Base-by-base conservation (phyloP, 2,888 invertebrate genomes). In the Heteromurus nitidus region DNA sequence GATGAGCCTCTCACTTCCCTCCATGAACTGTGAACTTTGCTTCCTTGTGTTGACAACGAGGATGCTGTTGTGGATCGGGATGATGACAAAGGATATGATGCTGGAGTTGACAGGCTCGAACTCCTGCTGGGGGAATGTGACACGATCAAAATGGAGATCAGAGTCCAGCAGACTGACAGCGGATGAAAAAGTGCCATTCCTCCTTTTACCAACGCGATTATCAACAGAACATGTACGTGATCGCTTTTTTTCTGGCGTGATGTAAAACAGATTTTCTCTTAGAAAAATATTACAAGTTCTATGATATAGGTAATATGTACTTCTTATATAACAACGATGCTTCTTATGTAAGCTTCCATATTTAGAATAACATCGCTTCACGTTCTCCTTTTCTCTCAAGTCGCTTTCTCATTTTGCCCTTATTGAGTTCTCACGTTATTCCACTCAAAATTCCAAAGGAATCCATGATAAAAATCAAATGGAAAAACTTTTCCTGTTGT, bases 61-160 rank as follows among this genome's bases (percentile, higher is more conserved):
- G 53, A 69, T 26, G 62, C 64, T 68, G 30, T 18, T 30, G 47
- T 30, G 50, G 26, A 31, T 16, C 30, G 16, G 22, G 22, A 47
- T 22, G 42, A 42, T 31, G 77, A 28, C 44, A 70, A 24, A 26
- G 24, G 55, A 26, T 42, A 67, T 75, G 50, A 9, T 44, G 22
- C 65, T 72, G 79, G 55, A 67, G 55, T 30, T 72, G 79, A 77
- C 77, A 64, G 42, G 70, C 62, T 53, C 26, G 64, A 67, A 67
- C 72, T 67, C 79, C 79, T 42, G 72, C 72, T 79, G 79, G 79
- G 79, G 79, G 47, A 79, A 64, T 18, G 24, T 65, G 79, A 79
- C 79, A 72, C 79, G 53, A 79, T 65, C 53, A 79, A 76, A 68
- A 76, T 13, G 31, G 50, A 47, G 42, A 69, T 69, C 31, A 76